Percentiles rank a stretch among this genome's conserved stretches.
Conservation (phyloP, 2,113 vertebrate species). For the Thunnus thynnus region DNA sequence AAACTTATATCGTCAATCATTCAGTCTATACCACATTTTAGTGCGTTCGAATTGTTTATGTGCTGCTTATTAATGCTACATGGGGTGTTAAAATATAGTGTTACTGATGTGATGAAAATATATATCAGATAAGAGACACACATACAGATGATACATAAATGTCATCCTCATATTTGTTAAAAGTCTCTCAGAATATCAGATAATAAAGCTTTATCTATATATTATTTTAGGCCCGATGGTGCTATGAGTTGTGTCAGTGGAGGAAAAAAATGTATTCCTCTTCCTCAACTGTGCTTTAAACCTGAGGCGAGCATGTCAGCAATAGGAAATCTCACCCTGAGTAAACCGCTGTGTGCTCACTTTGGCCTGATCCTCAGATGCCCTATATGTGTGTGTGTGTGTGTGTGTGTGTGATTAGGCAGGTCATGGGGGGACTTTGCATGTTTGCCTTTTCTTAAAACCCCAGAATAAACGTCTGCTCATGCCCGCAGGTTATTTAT, state of each 20-base stretch:
- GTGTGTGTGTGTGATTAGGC: conserved; percentile 11
- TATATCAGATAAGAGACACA: background rate
- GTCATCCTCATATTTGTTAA: background rate
- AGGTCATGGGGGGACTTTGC: conserved; percentile 44
- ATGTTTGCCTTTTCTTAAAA: conserved; percentile 51
- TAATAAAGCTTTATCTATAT: conserved; percentile 1
- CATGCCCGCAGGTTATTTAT: conserved; percentile 48
- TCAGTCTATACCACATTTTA: background rate
- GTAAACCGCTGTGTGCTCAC: conserved; percentile 53
- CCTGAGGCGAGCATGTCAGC: conserved; percentile 70
- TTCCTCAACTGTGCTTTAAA: conserved; percentile 47
- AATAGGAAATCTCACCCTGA: conserved; percentile 59
- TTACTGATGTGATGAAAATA: no score
- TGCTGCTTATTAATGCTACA: background rate
- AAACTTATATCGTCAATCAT: no score
- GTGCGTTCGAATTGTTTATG: background rate
- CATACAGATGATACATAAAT: no score
- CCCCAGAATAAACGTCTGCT: conserved; percentile 48
- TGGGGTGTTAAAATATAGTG: no score
- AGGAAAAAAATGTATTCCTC: conserved; percentile 32
- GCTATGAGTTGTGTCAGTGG: conserved; percentile 39
- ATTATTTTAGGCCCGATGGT: conserved; percentile 8
- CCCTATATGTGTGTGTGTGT: conserved; percentile 25
- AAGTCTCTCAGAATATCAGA: conserved; percentile 13
- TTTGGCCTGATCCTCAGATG: conserved; percentile 52